Percentiles rank a stretch among this genome's conserved stretches.
Conservation (phyloP, 2,888 invertebrate species). For the Hydrotaea diabolus region DNA sequence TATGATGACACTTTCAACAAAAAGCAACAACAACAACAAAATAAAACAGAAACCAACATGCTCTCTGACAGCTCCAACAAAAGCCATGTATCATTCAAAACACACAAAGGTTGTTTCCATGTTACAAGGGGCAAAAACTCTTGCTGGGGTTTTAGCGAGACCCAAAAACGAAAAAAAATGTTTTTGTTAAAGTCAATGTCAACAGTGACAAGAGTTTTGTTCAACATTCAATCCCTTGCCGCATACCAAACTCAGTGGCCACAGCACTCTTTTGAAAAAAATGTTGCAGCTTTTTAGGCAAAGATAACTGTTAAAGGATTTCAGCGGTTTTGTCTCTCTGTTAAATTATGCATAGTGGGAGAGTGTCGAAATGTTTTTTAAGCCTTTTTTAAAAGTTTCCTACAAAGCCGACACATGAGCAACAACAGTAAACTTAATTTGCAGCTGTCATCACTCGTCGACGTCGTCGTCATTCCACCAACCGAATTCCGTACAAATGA, state of each 20-base stretch:
- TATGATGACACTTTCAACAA: conserved; percentile 31
- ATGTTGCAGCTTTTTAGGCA: conserved; percentile 3
- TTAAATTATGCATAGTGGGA: too few species aligned
- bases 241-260: too few species aligned
- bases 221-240: too few species aligned
- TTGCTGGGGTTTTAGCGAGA: neutral
- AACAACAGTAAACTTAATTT: conserved; percentile 18
- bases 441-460: conserved; percentile 22
- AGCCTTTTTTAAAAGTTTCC: conserved; percentile 12
- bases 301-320: neutral
- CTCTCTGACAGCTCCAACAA: conserved; percentile 21
- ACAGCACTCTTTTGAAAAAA: neutral
- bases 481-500: conserved; percentile 1
- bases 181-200: conserved; percentile 58
- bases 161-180: too few species aligned
- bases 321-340: neutral
- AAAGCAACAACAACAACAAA: neutral
- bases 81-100: conserved; percentile 12
- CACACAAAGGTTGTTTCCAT: neutral
- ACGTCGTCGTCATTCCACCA: neutral
- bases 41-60: too few species aligned
- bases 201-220: conserved; percentile 43
- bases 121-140: neutral
- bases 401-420: neutral
- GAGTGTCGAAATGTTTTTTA: conserved; percentile 22